Percentiles rank a stretch among this genome's conserved stretches.
These are phyloP conservation scores for Ceratina japonica DNA, from an alignment of 1,140 invertebrate species.

Conservation along the genomic window DNA sequence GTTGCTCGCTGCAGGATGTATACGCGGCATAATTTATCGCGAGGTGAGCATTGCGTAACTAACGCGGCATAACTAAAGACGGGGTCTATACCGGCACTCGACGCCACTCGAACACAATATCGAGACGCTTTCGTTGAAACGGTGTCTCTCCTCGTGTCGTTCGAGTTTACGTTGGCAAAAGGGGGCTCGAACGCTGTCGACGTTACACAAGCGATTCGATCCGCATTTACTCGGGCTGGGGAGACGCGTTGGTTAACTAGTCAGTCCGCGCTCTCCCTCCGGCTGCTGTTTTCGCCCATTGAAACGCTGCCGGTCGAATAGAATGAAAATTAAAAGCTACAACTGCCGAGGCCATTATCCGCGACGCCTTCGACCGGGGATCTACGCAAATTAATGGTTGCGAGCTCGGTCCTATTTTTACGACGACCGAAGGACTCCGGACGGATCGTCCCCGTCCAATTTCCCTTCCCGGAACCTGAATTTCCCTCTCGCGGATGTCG, in stretches of 20 bases:
- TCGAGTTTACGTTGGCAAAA: constrained; percentile 66
- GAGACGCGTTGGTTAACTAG: constrained; percentile 51
- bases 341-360: no score
- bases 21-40: constrained; percentile 63
- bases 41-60: constrained; percentile 62
- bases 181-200: constrained; percentile 68
- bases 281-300: background rate
- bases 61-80: constrained; percentile 65
- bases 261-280: constrained; percentile 10
- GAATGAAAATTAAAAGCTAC: constrained; percentile 8
- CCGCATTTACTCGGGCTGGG: constrained; percentile 63
- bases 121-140: constrained; percentile 48
- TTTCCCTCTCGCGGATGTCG: background rate
- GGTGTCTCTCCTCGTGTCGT: constrained; percentile 60
- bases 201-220: constrained; percentile 68
- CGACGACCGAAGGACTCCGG: background rate
- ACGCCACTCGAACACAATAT: constrained; percentile 66
- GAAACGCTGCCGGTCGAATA: background rate
- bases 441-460: background rate
- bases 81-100: constrained; percentile 50
- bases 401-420: background rate
- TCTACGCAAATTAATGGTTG: background rate
- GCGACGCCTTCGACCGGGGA: background rate
- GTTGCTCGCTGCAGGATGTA: constrained; percentile 6
- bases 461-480: no score